Evolutionary conservation across 2,797 vertebrate genomes (phyloP).

Genomic region (Pristis pectinata): DNA sequence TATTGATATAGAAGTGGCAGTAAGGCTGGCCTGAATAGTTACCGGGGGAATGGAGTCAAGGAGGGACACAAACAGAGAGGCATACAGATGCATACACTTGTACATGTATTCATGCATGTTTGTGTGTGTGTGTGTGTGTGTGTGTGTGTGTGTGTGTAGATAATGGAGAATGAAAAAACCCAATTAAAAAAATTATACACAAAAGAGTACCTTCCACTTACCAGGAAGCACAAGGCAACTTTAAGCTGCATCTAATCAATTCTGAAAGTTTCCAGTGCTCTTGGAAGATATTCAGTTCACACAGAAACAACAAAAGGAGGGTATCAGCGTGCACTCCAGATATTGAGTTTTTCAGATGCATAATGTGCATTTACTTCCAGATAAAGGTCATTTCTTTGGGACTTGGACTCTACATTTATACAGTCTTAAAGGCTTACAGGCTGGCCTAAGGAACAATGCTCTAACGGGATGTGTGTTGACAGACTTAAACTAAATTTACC

Average conservation of each 20-base stretch:
- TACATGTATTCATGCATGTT: too few relatives aligned
- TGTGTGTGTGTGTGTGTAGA: too few relatives aligned
- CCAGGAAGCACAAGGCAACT: not conserved
- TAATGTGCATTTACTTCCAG: not conserved
- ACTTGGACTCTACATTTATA: not conserved
- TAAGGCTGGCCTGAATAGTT: too few relatives aligned
- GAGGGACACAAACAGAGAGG: too few relatives aligned
- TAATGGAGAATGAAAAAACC: not conserved
- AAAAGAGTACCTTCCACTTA: not conserved
- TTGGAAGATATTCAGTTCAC: not conserved
- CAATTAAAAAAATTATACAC: not conserved
- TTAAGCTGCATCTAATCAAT: not conserved
- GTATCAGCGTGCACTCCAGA: not conserved
- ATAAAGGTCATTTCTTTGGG: not conserved
- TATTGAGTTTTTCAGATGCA: not conserved
- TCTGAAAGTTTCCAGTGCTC: not conserved
- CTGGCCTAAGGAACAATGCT: too few relatives aligned
- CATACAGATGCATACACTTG: too few relatives aligned
- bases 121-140: too few relatives aligned
- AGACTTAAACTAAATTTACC: too few relatives aligned
- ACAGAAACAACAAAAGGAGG: not conserved
- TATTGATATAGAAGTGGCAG: too few relatives aligned
- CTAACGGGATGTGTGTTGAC: too few relatives aligned
- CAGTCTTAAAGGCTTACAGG: not conserved
- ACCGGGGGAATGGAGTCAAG: too few relatives aligned